Evolutionary conservation across 2,797 vertebrate species (phyloP).

Genomic region (Anabacerthia variegaticeps): DNA sequence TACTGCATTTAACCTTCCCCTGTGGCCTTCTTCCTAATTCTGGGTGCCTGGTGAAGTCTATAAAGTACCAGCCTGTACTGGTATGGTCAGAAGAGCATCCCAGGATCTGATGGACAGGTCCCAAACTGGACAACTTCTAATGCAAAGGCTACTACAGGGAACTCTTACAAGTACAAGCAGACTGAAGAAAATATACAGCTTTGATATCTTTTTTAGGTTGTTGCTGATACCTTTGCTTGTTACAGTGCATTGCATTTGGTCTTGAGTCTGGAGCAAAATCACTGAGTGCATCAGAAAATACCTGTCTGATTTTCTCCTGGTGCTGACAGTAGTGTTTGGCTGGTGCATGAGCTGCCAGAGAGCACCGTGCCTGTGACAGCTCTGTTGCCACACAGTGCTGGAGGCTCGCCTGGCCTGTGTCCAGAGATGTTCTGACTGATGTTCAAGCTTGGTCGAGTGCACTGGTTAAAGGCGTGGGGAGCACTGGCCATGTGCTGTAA

Average conservation of each 20-base stretch:
- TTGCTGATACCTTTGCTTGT: not conserved
- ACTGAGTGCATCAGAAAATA: not conserved
- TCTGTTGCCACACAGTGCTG: fast-evolving
- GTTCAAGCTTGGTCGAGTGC: not conserved
- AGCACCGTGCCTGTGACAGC: fast-evolving
- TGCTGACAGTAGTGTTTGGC: not conserved
- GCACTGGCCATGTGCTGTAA: not conserved
- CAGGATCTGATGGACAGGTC: not conserved
- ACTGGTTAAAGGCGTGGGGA: not conserved
- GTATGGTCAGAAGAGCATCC: not conserved
- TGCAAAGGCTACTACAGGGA: not conserved
- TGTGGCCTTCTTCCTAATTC: not conserved
- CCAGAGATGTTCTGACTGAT: not conserved
- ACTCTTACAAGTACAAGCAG: not conserved
- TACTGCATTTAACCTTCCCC: not conserved
- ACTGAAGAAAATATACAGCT: not conserved
- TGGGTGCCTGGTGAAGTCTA: not conserved
- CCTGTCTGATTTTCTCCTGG: not conserved
- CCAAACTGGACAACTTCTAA: not conserved
- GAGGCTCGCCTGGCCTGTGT: not conserved
- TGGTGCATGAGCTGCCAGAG: not conserved
- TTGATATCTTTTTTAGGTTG: not conserved
- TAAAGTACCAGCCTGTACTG: not conserved
- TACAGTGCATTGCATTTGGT: not conserved
- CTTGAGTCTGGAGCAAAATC: not conserved